Base-by-base conservation (phyloP, 2,113 vertebrate genomes). In the Ptychochromis oligacanthus region DNA sequence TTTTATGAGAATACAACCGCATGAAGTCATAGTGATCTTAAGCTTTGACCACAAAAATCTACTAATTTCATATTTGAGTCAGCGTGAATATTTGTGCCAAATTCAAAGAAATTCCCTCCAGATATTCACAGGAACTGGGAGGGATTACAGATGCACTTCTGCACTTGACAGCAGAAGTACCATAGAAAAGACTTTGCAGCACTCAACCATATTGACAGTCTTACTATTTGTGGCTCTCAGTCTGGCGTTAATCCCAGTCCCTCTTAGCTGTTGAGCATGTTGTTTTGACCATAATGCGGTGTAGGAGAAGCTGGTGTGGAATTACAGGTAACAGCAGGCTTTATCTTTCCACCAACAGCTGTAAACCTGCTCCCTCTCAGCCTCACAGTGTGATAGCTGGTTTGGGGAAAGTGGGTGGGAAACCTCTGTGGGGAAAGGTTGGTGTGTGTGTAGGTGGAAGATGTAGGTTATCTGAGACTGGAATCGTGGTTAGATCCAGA, bases 321-420 rank as follows among this genome's bases (percentile, higher is more conserved):
- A 87, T 86, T 89, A 87, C 76, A 87, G 81, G 87, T 85, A 85
- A 81, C 67, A 7, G 81, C 17, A 20, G 85, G 72, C 62, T 76
- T 91, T 84, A 88, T 90, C 82, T 54, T 60, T 58, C 79, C 83
- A 72, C 57, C 77, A 46, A 74, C 77, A 80, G 87, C 87, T 82
- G 81, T 4, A 72, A 77, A 72, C 28, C 24, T 28, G 79, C 54
- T 87, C 76, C 80, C 67, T 86, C 86, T 89, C 84, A 77, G 82
- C 84, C 72, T 82, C 56, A 20, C 82, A 24, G 26, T 75, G 81
- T 20, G 81, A 83, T 31, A 58, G 74, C 36, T 28, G 17, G 67
- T 88, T 88, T 86, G 79, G 82, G 78, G 34, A 57, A 75, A 72
- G 88, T 87, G 77, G 85, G 86, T 83, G 85, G 79, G n/a, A 79